Base-by-base conservation (phyloP, 2,888 invertebrate species). In the Pandemis heparana region DNA sequence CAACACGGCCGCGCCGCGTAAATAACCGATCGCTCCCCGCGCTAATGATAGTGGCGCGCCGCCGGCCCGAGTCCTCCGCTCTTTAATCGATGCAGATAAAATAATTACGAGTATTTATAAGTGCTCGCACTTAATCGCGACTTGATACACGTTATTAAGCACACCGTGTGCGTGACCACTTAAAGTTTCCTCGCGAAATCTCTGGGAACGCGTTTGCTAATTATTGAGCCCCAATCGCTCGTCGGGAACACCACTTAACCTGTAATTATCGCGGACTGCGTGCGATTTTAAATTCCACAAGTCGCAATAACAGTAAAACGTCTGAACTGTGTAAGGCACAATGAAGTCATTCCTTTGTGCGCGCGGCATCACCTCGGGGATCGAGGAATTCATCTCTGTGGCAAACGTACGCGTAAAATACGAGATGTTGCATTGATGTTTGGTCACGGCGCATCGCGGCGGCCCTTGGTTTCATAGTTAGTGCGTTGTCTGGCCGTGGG, bases 11-110 rank as follows among this genome's bases (percentile, higher is more conserved):
- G 82, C 79, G 70, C 70, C 88, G 90, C 90, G 91, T 90, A 91
- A 92, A 93, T 92, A 92, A 93, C 92, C 90, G 93, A 93, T 93
- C 91, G 92, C 92, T 89, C 87, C 87, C 85, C 89, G 89, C 89
- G 90, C 90, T 94, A 94, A 94, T 94, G 92, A 93, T 92, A 94
- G 93, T 90, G 91, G 85, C 68, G 66, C 71, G 89, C 87, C 86
- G 84, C 84, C 80, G 83, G 84, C 84, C 68, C 51, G 46, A 38
- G 89, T 90, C 91, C 89, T 75, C 75, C 72, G 70, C 77, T 90
- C 89, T 88, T 91, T 90, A 92, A 87, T 86, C 86, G 88, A 88
- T 88, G 88, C 87, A 85, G 91, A 92, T 92, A 88, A 89, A 89
- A 92, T 93, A 93, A 93, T 94, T 92, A 92, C 88, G 83, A 85